These are phyloP conservation scores for Pseudomugil gertrudae DNA, from an alignment of 2,797 vertebrate species.

Conservation along the genomic window DNA sequence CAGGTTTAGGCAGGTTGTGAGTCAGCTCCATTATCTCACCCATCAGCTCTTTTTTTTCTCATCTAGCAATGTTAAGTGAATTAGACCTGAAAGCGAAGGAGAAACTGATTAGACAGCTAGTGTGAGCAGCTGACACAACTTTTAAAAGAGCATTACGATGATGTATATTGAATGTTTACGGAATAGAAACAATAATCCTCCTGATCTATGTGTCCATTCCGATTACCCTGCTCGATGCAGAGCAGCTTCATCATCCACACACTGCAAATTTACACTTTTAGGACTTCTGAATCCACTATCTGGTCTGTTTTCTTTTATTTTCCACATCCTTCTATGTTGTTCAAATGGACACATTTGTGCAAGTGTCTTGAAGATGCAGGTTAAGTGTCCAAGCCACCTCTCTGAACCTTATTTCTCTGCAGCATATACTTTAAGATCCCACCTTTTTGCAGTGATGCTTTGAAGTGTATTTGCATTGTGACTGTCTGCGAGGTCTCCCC, in stretches of 20 bases:
- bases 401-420: slow-evolving; percentile 34
- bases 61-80: slow-evolving; percentile 79
- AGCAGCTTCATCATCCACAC: slow-evolving; percentile 11
- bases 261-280: neutral
- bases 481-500: slow-evolving; percentile 50
- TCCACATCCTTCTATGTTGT: neutral
- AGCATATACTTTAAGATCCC: slow-evolving; percentile 42
- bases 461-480: slow-evolving; percentile 70
- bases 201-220: slow-evolving; percentile 45
- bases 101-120: slow-evolving; percentile 58
- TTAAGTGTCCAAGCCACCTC: slow-evolving; percentile 51
- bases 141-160: slow-evolving; percentile 52
- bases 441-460: slow-evolving; percentile 56
- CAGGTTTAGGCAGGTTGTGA: slow-evolving; percentile 56
- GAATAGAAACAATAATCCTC: slow-evolving; percentile 58
- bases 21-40: slow-evolving; percentile 76
- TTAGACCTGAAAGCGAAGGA: slow-evolving; percentile 70
- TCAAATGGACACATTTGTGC: slow-evolving; percentile 14
- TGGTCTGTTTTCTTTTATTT: neutral
- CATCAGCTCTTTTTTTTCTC: slow-evolving; percentile 69
- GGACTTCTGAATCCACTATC: slow-evolving; percentile 4
- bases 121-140: slow-evolving; percentile 64
- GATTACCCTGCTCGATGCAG: slow-evolving; percentile 41
- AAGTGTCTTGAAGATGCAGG: slow-evolving; percentile 45
- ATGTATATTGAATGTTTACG: slow-evolving; percentile 51